Evolutionary conservation across 2,113 vertebrate genomes (phyloP), one percentile per base, ranked within the genome.

Genomic region (Pseudorhombus dupliciocellatus): DNA sequence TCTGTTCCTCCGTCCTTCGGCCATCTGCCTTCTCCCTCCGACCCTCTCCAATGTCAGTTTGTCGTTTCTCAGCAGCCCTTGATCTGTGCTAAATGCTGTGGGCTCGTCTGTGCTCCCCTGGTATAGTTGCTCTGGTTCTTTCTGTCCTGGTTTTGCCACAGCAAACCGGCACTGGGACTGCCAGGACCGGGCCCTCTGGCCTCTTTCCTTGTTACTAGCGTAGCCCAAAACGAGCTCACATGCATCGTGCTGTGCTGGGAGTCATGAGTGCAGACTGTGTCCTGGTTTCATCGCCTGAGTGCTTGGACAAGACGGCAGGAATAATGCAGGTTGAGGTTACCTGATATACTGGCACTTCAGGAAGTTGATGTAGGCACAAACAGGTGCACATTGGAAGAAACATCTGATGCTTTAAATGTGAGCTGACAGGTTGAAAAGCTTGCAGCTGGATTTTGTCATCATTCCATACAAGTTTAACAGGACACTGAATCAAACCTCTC

Each of bases 61-160:
- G 83, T 86, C 40, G 22, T 79, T 75, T 77, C 70, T 58, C 66
- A 82, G 54, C 84, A 72, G 80, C 34, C 64, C 73, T 84, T 87
- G 84, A 89, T 91, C 80, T 82, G 55, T 54, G 63, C 79, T 90
- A 89, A 92, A 87, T 28, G 88, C 88, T 51, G 73, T 7, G 81
- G 79, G 85, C 81, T 79, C 63, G 81, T 50, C 44, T 54, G 50
- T 5, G 61, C 74, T 87, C 84, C 88, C 86, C 60, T 61, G 82
- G 69, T 80, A 80, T 56, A 42, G 40, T 54, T 89, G 89, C 75
- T 88, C 87, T 69, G 84, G 73, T 88, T 88, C 77, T 84, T 65
- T 73, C 70, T 2, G 40, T 75, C 72, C 74, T 7, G 12, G 48
- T 73, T 44, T 75, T 75, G 84, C 83, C 86, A 80, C 58, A 26